phyloP scores from a whole-genome alignment of 2,888 invertebrate species.

The Oasisia sp. region DNA sequence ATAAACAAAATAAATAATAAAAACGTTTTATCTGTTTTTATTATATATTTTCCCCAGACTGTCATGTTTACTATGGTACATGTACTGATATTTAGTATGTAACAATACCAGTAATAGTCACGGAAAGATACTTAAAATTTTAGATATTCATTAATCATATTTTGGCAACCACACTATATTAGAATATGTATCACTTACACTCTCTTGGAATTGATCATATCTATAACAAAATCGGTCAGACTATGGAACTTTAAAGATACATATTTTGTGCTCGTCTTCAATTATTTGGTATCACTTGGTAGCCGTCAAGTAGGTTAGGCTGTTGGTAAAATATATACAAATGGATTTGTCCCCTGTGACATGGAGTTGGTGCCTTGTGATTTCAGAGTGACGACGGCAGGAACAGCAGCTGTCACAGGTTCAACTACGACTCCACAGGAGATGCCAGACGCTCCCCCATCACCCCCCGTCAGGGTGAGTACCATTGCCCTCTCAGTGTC shows the following conservation, averaged over 20 bases:
- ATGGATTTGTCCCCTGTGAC: too few species aligned
- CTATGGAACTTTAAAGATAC: background rate
- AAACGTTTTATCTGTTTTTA: too few species aligned
- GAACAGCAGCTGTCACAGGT: constrained; percentile 27
- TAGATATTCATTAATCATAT: too few species aligned
- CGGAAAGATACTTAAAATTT: too few species aligned
- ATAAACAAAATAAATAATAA: too few species aligned
- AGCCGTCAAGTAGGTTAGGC: background rate
- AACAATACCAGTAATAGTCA: too few species aligned
- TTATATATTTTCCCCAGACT: too few species aligned
- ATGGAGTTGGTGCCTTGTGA: background rate
- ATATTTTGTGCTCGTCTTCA: background rate
- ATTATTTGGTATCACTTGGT: background rate
- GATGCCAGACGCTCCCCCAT: constrained; percentile 52
- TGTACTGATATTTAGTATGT: too few species aligned
- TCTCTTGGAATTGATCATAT: background rate
- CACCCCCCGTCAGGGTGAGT: constrained; percentile 32
- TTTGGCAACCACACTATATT: too few species aligned
- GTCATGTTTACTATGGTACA: too few species aligned
- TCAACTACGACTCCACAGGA: constrained; percentile 56
- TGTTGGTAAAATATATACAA: too few species aligned
- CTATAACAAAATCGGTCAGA: background rate
- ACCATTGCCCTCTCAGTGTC: background rate
- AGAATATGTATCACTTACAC: too few species aligned
- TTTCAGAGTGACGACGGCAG: constrained; percentile 32